Conservation (phyloP, 2,888 invertebrate species). For the Cyclophora albipunctata region DNA sequence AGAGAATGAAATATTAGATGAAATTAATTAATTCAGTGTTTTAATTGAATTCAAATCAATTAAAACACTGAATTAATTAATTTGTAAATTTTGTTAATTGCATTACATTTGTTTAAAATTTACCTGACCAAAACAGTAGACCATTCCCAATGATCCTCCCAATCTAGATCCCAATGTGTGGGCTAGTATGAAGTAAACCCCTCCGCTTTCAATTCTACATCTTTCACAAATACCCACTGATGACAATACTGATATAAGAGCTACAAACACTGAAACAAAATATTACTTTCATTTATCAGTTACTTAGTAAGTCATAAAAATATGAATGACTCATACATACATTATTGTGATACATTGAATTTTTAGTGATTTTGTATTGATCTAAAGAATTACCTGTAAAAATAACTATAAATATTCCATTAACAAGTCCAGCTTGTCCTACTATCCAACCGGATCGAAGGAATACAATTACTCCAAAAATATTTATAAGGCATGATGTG, state of each 20-base stretch:
- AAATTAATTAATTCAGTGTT: too few relatives aligned
- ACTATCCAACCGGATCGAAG: conserved; percentile 98
- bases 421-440: conserved; percentile 88
- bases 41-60: too few relatives aligned
- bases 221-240: conserved; percentile 97
- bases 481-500: conserved; percentile 97
- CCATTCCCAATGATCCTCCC: conserved; percentile 92
- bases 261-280: conserved; percentile 82
- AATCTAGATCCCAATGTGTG: conserved; percentile 95
- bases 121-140: conserved; percentile 98
- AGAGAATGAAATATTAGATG: too few relatives aligned
- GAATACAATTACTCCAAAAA: conserved; percentile 98
- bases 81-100: too few relatives aligned
- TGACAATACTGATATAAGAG: conserved; percentile 93
- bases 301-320: not conserved
- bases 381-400: conserved; percentile 78
- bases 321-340: not conserved
- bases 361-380: too few relatives aligned
- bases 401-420: conserved; percentile 86
- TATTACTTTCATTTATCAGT: not conserved
- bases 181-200: conserved; percentile 95
- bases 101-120: too few relatives aligned
- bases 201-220: conserved; percentile 96
- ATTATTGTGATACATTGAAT: not conserved
- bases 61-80: too few relatives aligned